These are phyloP conservation scores for Linyphia triangularis DNA, from an alignment of 2,888 invertebrate species.

Conservation along the genomic window DNA sequence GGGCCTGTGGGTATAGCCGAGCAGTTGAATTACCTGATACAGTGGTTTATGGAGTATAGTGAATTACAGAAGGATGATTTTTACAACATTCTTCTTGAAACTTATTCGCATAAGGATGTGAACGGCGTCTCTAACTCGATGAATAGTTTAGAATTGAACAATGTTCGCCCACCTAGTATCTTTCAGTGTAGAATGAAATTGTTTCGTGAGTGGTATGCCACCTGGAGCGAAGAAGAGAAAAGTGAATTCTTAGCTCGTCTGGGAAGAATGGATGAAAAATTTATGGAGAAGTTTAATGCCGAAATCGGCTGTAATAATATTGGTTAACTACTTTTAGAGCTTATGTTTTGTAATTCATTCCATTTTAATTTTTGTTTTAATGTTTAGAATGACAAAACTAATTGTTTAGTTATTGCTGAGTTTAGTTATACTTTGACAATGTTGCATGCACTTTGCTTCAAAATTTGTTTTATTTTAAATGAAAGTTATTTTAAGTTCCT, in stretches of 20 bases:
- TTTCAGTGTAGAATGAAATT: conserved; percentile 81
- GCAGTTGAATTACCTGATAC: conserved; percentile 89
- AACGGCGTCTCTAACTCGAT: conserved; percentile 67
- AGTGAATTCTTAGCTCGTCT: conserved; percentile 79
- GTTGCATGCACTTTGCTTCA: background rate
- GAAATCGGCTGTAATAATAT: conserved; percentile 64
- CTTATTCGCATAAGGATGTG: conserved; percentile 80
- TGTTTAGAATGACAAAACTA: conserved; percentile 22
- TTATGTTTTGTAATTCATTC: conserved; percentile 51
- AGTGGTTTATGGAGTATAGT: conserved; percentile 94
- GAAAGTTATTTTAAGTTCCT: conserved; percentile 54
- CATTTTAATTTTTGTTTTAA: conserved; percentile 52
- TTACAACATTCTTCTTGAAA: conserved; percentile 86
- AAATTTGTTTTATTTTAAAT: conserved; percentile 19
- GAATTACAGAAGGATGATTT: conserved; percentile 92
- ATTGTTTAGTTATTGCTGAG: background rate
- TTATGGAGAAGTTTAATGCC: conserved; percentile 79
- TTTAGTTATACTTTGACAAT: conserved; percentile 3
- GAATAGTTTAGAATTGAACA: conserved; percentile 67
- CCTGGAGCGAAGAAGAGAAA: conserved; percentile 79
- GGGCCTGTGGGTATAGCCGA: conserved; percentile 72
- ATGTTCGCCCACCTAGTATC: conserved; percentile 80
- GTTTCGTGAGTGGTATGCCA: conserved; percentile 80
- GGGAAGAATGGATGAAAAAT: conserved; percentile 78
- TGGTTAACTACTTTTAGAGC: conserved; percentile 16